phyloP scores from a whole-genome alignment of 2,113 vertebrate species.

The Carlito syrichta region DNA sequence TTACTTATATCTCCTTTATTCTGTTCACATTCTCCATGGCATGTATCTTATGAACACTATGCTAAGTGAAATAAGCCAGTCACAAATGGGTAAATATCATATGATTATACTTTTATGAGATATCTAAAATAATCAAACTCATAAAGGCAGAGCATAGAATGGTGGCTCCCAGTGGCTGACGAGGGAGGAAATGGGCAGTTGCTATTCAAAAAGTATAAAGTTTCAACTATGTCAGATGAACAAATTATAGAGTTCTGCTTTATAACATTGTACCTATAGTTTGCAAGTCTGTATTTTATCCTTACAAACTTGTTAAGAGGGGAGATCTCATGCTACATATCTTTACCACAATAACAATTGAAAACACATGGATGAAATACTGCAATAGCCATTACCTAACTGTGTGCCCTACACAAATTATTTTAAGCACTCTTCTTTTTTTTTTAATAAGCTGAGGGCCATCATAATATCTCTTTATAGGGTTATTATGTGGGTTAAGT shows the following conservation, averaged over 20 bases:
- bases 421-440: not conserved
- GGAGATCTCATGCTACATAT: not conserved
- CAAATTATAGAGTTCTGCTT: not conserved
- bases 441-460: not conserved
- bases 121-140: not conserved
- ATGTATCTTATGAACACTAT: not conserved
- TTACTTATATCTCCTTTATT: not conserved
- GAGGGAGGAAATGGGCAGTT: not conserved
- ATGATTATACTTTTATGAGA: not conserved
- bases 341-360: not conserved
- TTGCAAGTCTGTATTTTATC: not conserved
- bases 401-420: not conserved
- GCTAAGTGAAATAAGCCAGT: not conserved
- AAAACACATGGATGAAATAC: not conserved
- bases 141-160: not conserved
- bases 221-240: not conserved
- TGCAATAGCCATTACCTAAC: not conserved
- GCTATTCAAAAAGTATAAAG: not conserved
- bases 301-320: not conserved
- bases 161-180: not conserved
- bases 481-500: not conserved
- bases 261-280: not conserved
- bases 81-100: not conserved
- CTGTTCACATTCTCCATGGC: not conserved
- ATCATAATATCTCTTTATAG: not conserved